phyloP scores from a whole-genome alignment of 2,113 vertebrate species.

The Ammospiza nelsoni region DNA sequence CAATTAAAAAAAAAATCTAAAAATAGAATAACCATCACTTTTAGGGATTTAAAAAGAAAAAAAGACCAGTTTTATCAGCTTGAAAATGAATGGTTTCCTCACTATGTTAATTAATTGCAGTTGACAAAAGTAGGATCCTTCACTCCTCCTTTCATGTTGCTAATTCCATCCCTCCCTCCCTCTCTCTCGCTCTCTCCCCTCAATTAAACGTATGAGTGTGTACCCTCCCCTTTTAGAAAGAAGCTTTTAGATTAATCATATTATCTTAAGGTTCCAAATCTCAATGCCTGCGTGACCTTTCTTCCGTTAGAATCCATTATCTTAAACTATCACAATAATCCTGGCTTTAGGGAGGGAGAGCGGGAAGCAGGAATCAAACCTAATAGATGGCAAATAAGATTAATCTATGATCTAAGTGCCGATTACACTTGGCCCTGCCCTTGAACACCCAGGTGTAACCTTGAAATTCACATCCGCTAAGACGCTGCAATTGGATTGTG shows the following conservation, averaged over 20 bases:
- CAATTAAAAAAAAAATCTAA: conserved; percentile 13
- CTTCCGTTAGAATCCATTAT: conserved; percentile 99
- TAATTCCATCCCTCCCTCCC: conserved; percentile 67
- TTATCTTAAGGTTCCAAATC: conserved; percentile 99
- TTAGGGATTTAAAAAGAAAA: background rate
- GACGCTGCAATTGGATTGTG: conserved; percentile 91
- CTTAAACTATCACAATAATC: conserved; percentile 99
- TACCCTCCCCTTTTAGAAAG: conserved; percentile 89
- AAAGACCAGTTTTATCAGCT: conserved; percentile 36
- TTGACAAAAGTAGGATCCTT: conserved; percentile 77
- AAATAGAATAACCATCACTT: conserved; percentile 51
- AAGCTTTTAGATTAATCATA: conserved; percentile 99
- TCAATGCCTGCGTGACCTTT: conserved; percentile 94
- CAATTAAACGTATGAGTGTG: conserved; percentile 95
- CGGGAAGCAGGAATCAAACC: conserved; percentile 97
- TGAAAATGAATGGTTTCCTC: conserved; percentile 59
- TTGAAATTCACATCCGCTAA: conserved; percentile 98
- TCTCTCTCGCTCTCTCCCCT: conserved; percentile 64
- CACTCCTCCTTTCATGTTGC: conserved; percentile 54
- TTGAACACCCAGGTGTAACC: conserved; percentile 99
- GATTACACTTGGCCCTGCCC: conserved; percentile 99
- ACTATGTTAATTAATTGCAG: conserved; percentile 74
- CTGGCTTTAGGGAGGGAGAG: conserved; percentile 97
- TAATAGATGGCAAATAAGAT: conserved; percentile 99
- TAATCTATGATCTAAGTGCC: conserved; percentile 99